Conservation (phyloP, 2,888 invertebrate species). For the Lycocerus yunnanus region DNA sequence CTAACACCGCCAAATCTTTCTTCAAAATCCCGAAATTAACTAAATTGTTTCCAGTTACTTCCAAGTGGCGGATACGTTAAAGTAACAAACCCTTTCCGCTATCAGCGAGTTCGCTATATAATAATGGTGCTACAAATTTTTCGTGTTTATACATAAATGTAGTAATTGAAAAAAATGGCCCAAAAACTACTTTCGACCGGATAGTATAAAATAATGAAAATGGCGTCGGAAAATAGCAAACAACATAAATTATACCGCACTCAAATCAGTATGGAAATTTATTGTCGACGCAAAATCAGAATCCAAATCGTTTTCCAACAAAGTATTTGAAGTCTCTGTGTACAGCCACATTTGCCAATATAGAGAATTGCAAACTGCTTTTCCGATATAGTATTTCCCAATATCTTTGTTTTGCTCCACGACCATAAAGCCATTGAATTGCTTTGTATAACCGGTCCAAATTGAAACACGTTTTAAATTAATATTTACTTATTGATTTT, state of each 20-base stretch:
- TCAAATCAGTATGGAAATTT: neutral
- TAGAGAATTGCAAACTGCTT: conserved; percentile 10
- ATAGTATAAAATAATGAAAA: neutral
- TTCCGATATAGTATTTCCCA: conserved; percentile 14
- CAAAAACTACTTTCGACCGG: no score
- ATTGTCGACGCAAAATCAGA: neutral
- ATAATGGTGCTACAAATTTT: no score
- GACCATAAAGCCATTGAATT: neutral
- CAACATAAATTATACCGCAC: neutral
- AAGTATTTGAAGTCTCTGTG: conserved; percentile 4
- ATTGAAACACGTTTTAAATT: conserved; percentile 3
- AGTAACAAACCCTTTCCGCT: neutral
- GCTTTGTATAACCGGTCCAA: neutral
- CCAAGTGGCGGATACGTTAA: neutral
- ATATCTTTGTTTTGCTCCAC: neutral
- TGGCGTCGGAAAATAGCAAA: neutral
- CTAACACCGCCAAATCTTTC: no score
- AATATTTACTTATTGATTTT: conserved; percentile 2
- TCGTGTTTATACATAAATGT: no score
- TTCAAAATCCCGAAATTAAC: neutral
- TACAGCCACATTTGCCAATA: conserved; percentile 6
- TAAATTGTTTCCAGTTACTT: neutral
- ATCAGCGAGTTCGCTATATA: no score
- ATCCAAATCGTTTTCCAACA: neutral
- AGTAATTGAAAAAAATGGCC: no score